Evolutionary conservation across 2,888 invertebrate species (phyloP), one percentile per base, ranked within the genome.

Genomic region (Drosophila paracracens): DNA sequence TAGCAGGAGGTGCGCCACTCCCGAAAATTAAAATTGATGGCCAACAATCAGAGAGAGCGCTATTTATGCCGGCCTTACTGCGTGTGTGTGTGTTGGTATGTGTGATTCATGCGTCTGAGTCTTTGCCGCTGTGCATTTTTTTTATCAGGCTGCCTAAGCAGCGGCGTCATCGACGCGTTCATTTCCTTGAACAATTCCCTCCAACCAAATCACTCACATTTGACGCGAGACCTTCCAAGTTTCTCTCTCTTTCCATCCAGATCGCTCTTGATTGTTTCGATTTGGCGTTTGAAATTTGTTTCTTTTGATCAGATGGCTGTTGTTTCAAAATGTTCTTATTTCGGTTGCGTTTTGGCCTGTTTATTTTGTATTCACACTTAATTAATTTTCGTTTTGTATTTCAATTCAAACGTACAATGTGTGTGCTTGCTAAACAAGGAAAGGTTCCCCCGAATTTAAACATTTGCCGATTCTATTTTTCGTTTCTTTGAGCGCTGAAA

Each of bases 81-180:
- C 53, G 48, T 61, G 60, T 69, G 57, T 52, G 51, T 50, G 78
- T 73, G 54, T 74, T 60, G n/a, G 79, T 81, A 68, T 88, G 65
- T 62, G 90, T 85, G 85, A 89, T 85, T 85, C 84, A 85, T 88
- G 66, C 87, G 89, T 83, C 83, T 86, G 83, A 62, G 48, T 65
- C 65, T 79, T 60, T 64, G 58, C 43, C 50, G 68, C 43, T 83
- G 56, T 83, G 83, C 81, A 86, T 86, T 82, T 87, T 72, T 31
- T 83, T 88, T 82, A 89, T 85, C 79, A 71, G 70, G 60, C 87
- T 59, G 79, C 48, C 68, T 56, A 59, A 62, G 65, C 68, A 61
- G 82, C 46, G 16, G 35, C 75, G 84, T 89, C 88, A 84, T 84
- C 80, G 69, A 38, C 60, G 57, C 64, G 65, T 62, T 43, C 27